Conservation (phyloP, 2,888 invertebrate genomes). For the Melipona bicolor region DNA sequence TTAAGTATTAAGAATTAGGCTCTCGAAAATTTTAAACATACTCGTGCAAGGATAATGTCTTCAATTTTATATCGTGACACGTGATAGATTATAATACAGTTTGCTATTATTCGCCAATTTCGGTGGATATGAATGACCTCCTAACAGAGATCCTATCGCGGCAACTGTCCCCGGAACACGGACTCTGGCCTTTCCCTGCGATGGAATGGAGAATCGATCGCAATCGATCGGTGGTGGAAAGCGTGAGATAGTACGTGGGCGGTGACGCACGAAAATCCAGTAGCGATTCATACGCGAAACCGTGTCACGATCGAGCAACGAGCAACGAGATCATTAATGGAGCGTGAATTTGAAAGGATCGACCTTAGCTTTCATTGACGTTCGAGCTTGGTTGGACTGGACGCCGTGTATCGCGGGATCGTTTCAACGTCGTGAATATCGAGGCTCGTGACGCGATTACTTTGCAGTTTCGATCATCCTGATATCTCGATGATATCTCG, state of each 20-base stretch:
- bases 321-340: slow-evolving; percentile 60
- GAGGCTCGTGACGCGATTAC: too few species aligned
- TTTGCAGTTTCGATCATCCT: too few species aligned
- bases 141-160: too few species aligned
- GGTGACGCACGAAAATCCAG: slow-evolving; percentile 56
- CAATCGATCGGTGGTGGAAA: slow-evolving; percentile 15
- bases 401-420: neutral
- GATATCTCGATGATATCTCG: too few species aligned
- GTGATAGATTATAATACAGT: too few species aligned
- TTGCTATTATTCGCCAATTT: too few species aligned
- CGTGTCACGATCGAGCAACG: slow-evolving; percentile 56
- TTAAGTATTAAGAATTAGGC: too few species aligned
- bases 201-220: neutral
- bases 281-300: slow-evolving; percentile 52
- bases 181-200: slow-evolving; percentile 2
- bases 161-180: too few species aligned
- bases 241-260: slow-evolving; percentile 46
- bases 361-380: slow-evolving; percentile 61
- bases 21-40: too few species aligned
- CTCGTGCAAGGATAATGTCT: too few species aligned
- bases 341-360: slow-evolving; percentile 67
- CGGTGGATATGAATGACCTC: too few species aligned
- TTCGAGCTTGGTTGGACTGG: slow-evolving; percentile 5
- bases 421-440: neutral
- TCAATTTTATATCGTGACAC: too few species aligned